A percentile compares a stretch with the other conserved stretches of the same genome.
Conservation (phyloP, 2,113 vertebrate genomes). For the Pampusana beccarii region DNA sequence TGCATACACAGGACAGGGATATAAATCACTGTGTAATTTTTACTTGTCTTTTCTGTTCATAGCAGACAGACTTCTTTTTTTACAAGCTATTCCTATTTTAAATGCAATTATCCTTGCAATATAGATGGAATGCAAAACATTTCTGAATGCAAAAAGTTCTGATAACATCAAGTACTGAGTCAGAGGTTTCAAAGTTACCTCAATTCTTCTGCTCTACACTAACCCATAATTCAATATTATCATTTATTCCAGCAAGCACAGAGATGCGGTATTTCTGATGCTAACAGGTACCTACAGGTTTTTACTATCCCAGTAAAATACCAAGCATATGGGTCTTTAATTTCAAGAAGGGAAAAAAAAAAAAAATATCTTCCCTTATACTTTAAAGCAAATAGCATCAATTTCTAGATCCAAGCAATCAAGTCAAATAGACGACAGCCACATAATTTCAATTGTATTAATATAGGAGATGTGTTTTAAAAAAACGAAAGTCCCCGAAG, state of each 20-base stretch:
- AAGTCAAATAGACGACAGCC: not conserved
- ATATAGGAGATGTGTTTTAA: not conserved
- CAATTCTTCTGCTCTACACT: not conserved
- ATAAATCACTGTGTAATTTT: not conserved
- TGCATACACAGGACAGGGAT: not conserved
- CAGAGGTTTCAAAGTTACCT: not conserved
- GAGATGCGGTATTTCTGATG: not conserved
- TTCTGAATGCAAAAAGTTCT: not conserved
- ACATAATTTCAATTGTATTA: not conserved
- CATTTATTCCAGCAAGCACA: not conserved
- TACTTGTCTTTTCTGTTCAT: not conserved
- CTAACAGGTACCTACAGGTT: not conserved
- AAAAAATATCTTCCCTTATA: not conserved
- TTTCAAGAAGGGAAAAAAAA: not conserved
- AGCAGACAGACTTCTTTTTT: conserved; percentile 2
- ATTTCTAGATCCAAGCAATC: not conserved
- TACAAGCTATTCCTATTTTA: not conserved
- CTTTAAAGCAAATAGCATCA: not conserved
- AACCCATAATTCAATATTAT: not conserved
- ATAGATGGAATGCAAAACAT: not conserved
- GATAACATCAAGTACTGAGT: not conserved
- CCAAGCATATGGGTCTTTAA: not conserved
- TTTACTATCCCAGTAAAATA: not conserved
- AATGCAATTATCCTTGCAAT: not conserved
- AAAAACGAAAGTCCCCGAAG: not conserved